Evolutionary conservation across 2,888 invertebrate species (phyloP).

Genomic region (Neocrepidodera transversa): DNA sequence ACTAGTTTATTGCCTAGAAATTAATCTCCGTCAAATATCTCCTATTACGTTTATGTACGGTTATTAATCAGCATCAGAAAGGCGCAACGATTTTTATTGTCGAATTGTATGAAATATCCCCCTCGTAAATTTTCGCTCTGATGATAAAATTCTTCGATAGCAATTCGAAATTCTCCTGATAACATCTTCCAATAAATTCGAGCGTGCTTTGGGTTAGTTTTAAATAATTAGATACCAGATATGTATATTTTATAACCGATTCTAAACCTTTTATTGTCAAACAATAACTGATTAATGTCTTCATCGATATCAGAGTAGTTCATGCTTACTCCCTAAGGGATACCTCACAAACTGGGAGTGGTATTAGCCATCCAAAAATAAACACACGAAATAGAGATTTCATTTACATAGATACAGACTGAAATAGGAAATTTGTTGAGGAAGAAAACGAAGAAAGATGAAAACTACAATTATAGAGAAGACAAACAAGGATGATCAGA

Average conservation of each 20-base stretch:
- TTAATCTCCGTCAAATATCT: conserved; percentile 15
- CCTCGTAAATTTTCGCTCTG: conserved; percentile 11
- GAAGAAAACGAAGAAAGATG: too few relatives aligned
- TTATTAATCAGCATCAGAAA: conserved; percentile 19
- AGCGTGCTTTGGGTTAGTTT: background rate
- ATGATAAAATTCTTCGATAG: conserved; percentile 12
- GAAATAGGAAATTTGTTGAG: too few relatives aligned
- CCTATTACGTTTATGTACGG: conserved; percentile 8
- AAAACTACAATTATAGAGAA: too few relatives aligned
- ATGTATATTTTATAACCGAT: conserved; percentile 3
- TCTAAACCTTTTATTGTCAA: too few relatives aligned
- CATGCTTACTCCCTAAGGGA: too few relatives aligned
- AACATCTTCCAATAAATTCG: conserved; percentile 12
- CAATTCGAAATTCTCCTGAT: conserved; percentile 14
- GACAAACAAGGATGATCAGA: too few relatives aligned
- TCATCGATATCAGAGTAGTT: too few relatives aligned
- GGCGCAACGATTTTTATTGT: conserved; percentile 10
- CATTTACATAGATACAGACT: too few relatives aligned
- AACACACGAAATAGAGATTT: too few relatives aligned
- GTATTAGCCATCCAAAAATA: too few relatives aligned
- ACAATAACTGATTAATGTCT: too few relatives aligned
- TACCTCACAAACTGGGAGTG: too few relatives aligned
- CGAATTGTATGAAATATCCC: conserved; percentile 24
- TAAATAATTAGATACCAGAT: conserved; percentile 15
- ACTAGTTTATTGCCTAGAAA: conserved; percentile 14